These are phyloP conservation scores for Benthosema pterotum DNA, from an alignment of 2,797 vertebrate genomes.

Conservation along the genomic window DNA sequence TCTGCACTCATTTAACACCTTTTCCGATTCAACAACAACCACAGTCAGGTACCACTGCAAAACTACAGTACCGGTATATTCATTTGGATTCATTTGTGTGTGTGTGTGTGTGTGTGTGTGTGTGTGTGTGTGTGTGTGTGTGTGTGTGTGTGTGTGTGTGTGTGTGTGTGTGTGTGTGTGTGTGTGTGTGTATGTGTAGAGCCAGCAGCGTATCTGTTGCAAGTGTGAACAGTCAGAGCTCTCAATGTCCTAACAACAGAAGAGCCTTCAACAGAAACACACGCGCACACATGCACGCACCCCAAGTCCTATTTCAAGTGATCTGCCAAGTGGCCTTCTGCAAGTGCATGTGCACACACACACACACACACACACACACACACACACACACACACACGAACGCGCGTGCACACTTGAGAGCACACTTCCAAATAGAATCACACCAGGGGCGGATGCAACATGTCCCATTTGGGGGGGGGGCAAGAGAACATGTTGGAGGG, in stretches of 20 bases:
- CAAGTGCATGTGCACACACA: background rate
- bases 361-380: background rate
- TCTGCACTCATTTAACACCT: too few species aligned
- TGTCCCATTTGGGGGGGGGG: too few species aligned
- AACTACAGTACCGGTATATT: too few species aligned
- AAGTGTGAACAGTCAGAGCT: conserved; percentile 21
- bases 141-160: too few species aligned
- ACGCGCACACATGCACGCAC: conserved; percentile 5
- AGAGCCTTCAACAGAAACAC: conserved; percentile 6
- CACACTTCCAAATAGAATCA: background rate
- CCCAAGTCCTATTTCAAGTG: background rate
- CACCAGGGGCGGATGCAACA: too few species aligned
- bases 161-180: too few species aligned
- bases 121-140: too few species aligned
- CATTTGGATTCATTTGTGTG: too few species aligned
- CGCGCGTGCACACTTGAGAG: background rate
- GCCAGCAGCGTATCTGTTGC: background rate
- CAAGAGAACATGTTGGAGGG: too few species aligned
- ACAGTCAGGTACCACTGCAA: too few species aligned
- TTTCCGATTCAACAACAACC: too few species aligned
- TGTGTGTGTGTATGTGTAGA: background rate
- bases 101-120: too few species aligned
- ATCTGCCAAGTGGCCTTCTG: background rate
- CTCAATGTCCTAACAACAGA: conserved; percentile 14
- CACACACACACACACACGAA: background rate